Evolutionary conservation across 2,797 vertebrate genomes (phyloP).

Genomic region (Spinus pinus): DNA sequence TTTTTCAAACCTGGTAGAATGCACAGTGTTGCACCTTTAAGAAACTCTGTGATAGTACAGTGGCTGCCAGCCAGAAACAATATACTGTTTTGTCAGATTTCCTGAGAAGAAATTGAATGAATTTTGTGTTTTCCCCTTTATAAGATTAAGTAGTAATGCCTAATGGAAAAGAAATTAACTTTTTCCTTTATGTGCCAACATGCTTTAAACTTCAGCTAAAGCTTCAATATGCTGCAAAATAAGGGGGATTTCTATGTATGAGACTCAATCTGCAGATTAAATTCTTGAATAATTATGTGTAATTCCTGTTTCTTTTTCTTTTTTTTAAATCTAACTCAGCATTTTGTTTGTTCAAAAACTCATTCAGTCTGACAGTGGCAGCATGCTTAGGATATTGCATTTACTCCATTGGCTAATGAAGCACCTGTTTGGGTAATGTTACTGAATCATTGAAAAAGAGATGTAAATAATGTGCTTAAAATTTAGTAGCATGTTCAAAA

Average conservation of each 20-base stretch:
- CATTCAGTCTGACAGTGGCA: not conserved
- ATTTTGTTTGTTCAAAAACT: not conserved
- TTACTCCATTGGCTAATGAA: not conserved
- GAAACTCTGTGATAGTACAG: not conserved
- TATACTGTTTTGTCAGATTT: not conserved
- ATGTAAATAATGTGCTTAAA: not conserved
- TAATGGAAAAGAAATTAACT: not conserved
- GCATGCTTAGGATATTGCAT: not conserved
- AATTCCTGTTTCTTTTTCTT: not conserved
- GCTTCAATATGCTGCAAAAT: not conserved
- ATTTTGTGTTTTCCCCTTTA: not conserved
- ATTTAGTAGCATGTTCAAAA: not conserved
- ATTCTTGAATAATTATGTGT: not conserved
- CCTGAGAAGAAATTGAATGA: not conserved
- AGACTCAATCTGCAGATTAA: not conserved
- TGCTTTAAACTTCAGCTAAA: not conserved
- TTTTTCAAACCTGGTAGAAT: not conserved
- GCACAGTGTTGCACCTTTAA: not conserved
- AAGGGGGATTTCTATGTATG: not conserved
- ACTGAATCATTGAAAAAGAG: not conserved
- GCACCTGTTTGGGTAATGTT: not conserved
- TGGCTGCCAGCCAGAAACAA: not conserved
- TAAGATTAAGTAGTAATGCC: not conserved
- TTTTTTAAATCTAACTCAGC: not conserved
- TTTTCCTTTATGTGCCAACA: not conserved